Evolutionary conservation across 2,888 invertebrate species (phyloP).

Genomic region (Trachelus troglodyta): DNA sequence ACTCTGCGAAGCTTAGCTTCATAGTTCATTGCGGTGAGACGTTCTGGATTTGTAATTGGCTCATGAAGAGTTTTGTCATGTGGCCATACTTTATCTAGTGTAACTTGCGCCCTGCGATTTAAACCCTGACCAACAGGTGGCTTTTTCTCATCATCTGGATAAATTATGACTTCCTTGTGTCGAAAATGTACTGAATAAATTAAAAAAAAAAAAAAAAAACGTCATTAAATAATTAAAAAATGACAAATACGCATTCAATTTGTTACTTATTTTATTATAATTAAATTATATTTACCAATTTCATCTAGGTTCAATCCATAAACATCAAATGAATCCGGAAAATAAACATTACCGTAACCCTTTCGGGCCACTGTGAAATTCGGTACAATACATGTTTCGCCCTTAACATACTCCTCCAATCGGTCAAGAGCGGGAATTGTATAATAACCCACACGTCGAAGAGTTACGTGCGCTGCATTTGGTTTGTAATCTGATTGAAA

Average conservation of each 20-base stretch:
- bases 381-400: constrained; percentile 84
- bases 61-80: constrained; percentile 83
- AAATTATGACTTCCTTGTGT: constrained; percentile 94
- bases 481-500: constrained; percentile 59
- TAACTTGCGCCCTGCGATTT: constrained; percentile 91
- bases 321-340: constrained; percentile 86
- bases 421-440: constrained; percentile 89
- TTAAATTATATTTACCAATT: constrained; percentile 72
- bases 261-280: neutral
- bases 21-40: constrained; percentile 84
- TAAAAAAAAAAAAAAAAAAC: constrained; percentile 15
- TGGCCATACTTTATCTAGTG: constrained; percentile 95
- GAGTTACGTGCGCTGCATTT: constrained; percentile 81
- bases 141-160: constrained; percentile 90
- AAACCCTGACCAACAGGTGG: constrained; percentile 89
- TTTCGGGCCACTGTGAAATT: constrained; percentile 89
- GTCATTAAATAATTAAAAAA: constrained; percentile 17
- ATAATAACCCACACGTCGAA: constrained; percentile 88
- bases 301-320: constrained; percentile 88
- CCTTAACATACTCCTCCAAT: constrained; percentile 77
- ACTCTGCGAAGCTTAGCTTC: constrained; percentile 85
- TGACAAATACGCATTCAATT: neutral
- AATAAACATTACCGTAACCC: constrained; percentile 92
- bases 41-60: constrained; percentile 84
- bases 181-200: constrained; percentile 82